A percentile compares a stretch with the other conserved stretches of the same genome.
phyloP scores from a whole-genome alignment of 92 coral and sea anemone genomes.

The Muricea muricata region DNA sequence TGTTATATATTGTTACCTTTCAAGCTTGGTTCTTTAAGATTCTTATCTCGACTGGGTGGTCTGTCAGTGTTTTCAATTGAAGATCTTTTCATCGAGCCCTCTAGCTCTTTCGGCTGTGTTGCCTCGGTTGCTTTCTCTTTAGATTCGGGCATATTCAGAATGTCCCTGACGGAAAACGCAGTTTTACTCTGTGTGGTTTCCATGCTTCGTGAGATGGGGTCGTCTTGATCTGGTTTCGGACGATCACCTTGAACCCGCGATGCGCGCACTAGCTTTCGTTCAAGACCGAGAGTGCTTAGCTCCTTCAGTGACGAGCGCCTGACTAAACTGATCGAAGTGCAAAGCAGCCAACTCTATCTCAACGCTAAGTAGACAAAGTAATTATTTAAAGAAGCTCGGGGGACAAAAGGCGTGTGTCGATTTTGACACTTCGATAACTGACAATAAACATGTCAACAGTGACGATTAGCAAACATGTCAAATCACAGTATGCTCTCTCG shows the following conservation, averaged over 20 bases:
- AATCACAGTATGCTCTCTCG: constrained; percentile 18
- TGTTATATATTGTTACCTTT: constrained; percentile 21
- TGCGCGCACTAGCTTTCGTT: not conserved
- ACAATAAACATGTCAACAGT: constrained; percentile 42
- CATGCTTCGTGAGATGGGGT: too few species aligned
- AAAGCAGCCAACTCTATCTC: constrained; percentile 17
- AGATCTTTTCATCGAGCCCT: not conserved
- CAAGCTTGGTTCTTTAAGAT: not conserved
- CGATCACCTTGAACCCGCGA: too few species aligned
- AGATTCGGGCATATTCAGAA: constrained; percentile 87
- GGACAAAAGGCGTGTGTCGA: constrained; percentile 51
- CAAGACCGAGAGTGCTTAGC: not conserved
- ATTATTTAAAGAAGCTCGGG: constrained; percentile 40
- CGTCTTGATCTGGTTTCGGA: too few species aligned
- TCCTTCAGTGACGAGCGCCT: constrained; percentile 4
- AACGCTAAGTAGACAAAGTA: constrained; percentile 50
- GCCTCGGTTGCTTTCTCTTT: not conserved
- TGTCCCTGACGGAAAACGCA: constrained; percentile 93
- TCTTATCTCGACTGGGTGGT: constrained; percentile 39
- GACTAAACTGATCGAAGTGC: constrained; percentile 1
- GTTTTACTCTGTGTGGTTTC: not conserved
- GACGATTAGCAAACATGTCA: constrained; percentile 27
- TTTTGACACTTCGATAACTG: constrained; percentile 47
- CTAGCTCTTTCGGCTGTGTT: not conserved
- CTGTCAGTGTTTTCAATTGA: not conserved